Base-by-base conservation (phyloP, 2,888 invertebrate species). In the Ophioninae sp. region DNA sequence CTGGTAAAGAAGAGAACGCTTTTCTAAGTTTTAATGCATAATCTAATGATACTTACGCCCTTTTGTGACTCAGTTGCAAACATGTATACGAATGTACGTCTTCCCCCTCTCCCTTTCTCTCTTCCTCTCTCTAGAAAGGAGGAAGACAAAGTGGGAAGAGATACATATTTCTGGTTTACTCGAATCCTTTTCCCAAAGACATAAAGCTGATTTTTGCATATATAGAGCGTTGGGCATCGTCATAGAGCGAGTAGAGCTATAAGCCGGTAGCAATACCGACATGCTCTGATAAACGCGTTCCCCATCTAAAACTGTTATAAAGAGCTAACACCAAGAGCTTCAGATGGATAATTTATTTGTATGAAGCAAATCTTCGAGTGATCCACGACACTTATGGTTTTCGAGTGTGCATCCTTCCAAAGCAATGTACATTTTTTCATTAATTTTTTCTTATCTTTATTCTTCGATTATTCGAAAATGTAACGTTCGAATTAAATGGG, bases 241-340 rank as follows among this genome's bases (percentile, higher is more conserved):
- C 67, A 78, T 50, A 50, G 68, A 73, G 72, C 20, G 44, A 78
- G 78, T 59, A 62, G 65, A 41, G 64, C 73, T 87, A 7, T 86
- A 86, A 86, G 85, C 87, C 87, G 83, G 85, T 84, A 72, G 87
- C 87, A 79, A 86, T 87, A 85, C 82, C 88, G 88, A 88, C 85
- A 87, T 85, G 89, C 89, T 84, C 88, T 88, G 89, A 88, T 89
- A 87, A 87, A 87, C 85, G 65, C 64, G 68, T 69, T 79, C 68
- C 78, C 81, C 76, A 79, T 79, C 72, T 44, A 65, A 13, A 30
- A 65, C 69, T 72, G 23, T 72, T 65, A 78, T 70, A 78, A 23
- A 41, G 13, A 70, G 44, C 21, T 30, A 59, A 64, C 50, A 37
- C 39, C 44, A 41, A n/a, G 20, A 65, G 39, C 72, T 69, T 57